Base-by-base conservation (phyloP, 2,113 vertebrate species). In the Paracanthobrama guichenoti region DNA sequence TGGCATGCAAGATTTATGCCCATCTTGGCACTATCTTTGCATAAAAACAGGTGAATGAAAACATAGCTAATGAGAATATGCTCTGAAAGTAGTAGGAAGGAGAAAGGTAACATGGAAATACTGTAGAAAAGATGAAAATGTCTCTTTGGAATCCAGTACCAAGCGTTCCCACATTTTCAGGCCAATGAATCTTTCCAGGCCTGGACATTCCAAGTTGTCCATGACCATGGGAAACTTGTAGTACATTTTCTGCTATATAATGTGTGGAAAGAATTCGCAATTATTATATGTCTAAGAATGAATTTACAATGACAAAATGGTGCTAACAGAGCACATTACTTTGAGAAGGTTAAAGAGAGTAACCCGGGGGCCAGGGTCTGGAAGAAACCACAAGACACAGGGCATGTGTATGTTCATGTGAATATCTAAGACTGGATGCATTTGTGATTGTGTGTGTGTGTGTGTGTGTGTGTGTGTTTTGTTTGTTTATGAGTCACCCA, bases 401-500 rank as follows among this genome's bases (percentile, higher is more conserved):
- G 42, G 22, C 13, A 42, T 71, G 20, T n/a, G 46, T 31, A 16
- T 39, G n/a, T 86, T 31, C 42, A 53, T 86, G 71, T 64, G 78
- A 48, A 73, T 78, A 46, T 85, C 55, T 39, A 80, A 62, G 73
- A 22, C 42, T n/a, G 66, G 26, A 48, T 22, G 10, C 20, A 11
- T 42, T 71, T 71, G 67, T 42, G 50, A 46, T 31, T 82, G 53
- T 44, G 81, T 76, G 78, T 39, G 35, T 69, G 66, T 42, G 50
- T 35, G 44, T 77, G 53, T 42, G 86, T 76, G 77, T 73, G 60
- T 42, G 48, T 82, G 53, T 46, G 86, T 57, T 46, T 12, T 60
- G 26, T 64, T 44, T 53, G 64, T 53, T n/a, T 31, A 66, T 84
- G 82, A 75, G 39, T 87, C 82, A 85, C 60, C 77, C 69, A n/a